Evolutionary conservation across 2,113 vertebrate genomes (phyloP).

Genomic region (Phodopus roborovskii): DNA sequence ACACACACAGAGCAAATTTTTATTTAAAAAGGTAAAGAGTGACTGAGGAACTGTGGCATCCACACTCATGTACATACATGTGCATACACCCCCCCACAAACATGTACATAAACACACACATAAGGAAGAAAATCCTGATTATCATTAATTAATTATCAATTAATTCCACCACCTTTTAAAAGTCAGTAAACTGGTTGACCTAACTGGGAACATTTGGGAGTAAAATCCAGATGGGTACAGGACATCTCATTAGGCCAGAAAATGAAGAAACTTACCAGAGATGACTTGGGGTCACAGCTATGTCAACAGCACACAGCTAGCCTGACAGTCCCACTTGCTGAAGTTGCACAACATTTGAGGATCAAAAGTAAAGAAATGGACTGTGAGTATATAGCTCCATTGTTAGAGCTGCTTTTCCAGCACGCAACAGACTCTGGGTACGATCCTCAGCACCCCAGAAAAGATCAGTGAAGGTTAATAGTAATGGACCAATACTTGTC

Average conservation of each 20-base stretch:
- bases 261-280: neutral
- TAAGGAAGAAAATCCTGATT: neutral
- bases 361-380: neutral
- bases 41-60: neutral
- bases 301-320: neutral
- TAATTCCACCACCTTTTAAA: neutral
- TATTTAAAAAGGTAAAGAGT: neutral
- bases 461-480: neutral
- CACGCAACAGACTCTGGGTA: no score
- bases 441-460: neutral
- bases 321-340: neutral
- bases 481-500: neutral
- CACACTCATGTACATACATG: neutral
- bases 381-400: neutral
- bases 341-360: neutral
- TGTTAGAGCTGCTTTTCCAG: neutral
- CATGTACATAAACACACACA: neutral
- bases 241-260: neutral
- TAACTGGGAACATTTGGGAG: neutral
- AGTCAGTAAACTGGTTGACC: neutral
- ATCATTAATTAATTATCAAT: no score
- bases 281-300: fast-evolving
- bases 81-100: neutral
- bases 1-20: neutral
- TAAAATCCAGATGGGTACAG: neutral